phyloP scores from a whole-genome alignment of 2,797 vertebrate species.

The Leuciscus waleckii region DNA sequence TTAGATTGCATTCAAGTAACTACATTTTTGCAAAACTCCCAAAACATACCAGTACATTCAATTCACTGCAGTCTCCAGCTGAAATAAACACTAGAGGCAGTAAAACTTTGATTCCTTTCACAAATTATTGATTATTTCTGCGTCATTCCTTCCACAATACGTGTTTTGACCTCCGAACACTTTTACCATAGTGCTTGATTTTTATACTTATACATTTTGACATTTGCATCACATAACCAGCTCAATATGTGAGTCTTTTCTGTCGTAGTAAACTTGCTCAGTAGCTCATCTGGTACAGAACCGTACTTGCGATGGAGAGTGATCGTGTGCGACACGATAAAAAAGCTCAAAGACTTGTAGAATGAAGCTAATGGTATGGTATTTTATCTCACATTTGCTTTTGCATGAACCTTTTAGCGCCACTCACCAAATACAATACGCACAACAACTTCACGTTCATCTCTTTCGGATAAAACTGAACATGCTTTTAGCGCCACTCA shows the following conservation, averaged over 20 bases:
- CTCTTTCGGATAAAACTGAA: neutral
- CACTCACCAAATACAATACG: too few relatives aligned
- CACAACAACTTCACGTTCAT: neutral
- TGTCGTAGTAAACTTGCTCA: neutral
- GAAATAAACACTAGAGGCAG: neutral
- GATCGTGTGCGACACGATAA: neutral
- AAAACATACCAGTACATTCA: neutral
- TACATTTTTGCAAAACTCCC: neutral
- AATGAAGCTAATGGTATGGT: neutral
- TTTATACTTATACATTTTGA: neutral
- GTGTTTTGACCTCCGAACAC: neutral
- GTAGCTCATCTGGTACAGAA: neutral
- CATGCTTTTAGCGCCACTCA: neutral
- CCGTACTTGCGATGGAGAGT: neutral
- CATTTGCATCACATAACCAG: neutral
- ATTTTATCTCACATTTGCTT: neutral
- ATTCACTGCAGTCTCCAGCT: neutral
- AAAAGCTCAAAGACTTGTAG: neutral
- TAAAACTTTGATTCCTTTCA: neutral
- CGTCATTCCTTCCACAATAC: neutral
- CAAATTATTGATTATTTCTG: neutral
- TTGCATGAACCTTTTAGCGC: neutral
- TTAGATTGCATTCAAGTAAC: neutral
- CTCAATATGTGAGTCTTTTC: neutral
- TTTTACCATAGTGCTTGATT: neutral